These are phyloP conservation scores for Rhagophthalmus giganteus DNA, from an alignment of 2,888 invertebrate species.

Conservation along the genomic window DNA sequence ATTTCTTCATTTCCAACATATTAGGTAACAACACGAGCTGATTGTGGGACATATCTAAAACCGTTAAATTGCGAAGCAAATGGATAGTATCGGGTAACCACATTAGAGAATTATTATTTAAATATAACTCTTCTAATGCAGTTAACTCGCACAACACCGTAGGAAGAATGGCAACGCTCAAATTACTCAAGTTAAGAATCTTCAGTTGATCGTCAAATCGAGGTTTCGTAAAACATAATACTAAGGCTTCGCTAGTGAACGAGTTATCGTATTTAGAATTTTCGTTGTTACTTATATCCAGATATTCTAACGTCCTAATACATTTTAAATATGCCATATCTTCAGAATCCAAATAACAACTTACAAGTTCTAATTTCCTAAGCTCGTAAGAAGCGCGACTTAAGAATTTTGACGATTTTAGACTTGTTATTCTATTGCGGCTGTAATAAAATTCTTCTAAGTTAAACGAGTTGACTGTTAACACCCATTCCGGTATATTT, in stretches of 20 bases:
- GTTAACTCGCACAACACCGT: constrained; percentile 40
- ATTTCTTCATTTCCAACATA: constrained; percentile 26
- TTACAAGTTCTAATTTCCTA: constrained; percentile 37
- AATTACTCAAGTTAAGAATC: constrained; percentile 39
- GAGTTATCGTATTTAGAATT: neutral
- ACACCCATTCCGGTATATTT: constrained; percentile 44
- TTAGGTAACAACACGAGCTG: constrained; percentile 15
- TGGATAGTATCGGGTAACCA: constrained; percentile 39
- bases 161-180: constrained; percentile 40
- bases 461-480: constrained; percentile 34
- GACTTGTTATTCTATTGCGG: constrained; percentile 37
- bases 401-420: constrained; percentile 20
- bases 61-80: constrained; percentile 33
- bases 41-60: constrained; percentile 29
- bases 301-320: constrained; percentile 34
- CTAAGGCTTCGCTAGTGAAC: neutral
- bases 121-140: constrained; percentile 39
- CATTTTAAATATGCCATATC: constrained; percentile 33
- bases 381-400: constrained; percentile 28
- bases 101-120: constrained; percentile 37
- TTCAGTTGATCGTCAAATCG: constrained; percentile 34
- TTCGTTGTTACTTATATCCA: constrained; percentile 37
- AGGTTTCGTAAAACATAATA: constrained; percentile 29
- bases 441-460: constrained; percentile 41
- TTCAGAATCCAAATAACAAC: constrained; percentile 35